Evolutionary conservation across 2,113 vertebrate genomes (phyloP).

Genomic region (Clupea harengus): DNA sequence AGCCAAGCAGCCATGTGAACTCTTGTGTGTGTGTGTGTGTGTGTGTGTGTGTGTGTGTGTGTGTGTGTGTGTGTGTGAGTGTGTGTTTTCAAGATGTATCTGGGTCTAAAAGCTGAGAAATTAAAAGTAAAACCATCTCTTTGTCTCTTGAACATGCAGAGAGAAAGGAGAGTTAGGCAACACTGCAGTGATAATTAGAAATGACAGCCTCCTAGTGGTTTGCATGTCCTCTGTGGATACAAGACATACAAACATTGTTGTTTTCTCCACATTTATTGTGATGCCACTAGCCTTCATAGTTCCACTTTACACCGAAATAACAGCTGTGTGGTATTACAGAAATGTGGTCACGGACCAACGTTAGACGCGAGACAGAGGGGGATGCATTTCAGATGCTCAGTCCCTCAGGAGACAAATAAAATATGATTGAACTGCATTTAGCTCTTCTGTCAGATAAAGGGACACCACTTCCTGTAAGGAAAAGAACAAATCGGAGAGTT

Average conservation of each 20-base stretch:
- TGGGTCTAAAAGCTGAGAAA: neutral
- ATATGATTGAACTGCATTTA: neutral
- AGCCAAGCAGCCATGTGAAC: neutral
- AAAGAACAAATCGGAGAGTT: neutral
- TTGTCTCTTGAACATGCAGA: neutral
- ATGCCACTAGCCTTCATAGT: neutral
- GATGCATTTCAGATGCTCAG: neutral
- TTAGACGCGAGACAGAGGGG: neutral
- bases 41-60: neutral
- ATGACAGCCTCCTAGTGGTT: neutral
- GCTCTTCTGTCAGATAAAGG: neutral
- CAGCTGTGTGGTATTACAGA: neutral
- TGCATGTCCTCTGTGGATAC: neutral
- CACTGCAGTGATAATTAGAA: neutral
- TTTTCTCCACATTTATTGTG: neutral
- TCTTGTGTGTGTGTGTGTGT: neutral
- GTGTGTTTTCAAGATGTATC: neutral
- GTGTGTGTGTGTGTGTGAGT: neutral
- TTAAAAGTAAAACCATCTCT: neutral
- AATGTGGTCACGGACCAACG: neutral
- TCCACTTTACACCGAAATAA: neutral
- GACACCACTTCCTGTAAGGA: neutral
- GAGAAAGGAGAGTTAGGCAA: neutral
- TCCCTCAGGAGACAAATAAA: neutral
- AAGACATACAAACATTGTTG: neutral